A percentile compares a stretch with the other conserved stretches of the same genome.
phyloP scores from a whole-genome alignment of 2,113 vertebrate genomes.

The Dasyurus viverrinus region DNA sequence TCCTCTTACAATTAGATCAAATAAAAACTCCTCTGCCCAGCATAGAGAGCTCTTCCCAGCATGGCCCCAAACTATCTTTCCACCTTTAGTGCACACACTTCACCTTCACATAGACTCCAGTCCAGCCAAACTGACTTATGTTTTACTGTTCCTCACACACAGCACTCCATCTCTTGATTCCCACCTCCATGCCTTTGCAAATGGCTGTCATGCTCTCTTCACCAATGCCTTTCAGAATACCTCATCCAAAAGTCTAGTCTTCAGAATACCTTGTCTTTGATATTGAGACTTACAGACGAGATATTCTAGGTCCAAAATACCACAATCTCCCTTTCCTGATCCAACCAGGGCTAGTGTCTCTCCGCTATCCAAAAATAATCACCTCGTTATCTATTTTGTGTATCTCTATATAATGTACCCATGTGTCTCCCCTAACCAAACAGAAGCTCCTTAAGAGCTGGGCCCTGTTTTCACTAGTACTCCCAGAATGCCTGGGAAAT shows the following conservation, averaged over 20 bases:
- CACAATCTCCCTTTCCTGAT: not conserved
- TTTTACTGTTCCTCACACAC: not conserved
- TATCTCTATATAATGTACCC: not conserved
- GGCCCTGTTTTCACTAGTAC: not conserved
- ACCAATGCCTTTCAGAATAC: not conserved
- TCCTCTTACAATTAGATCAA: not conserved
- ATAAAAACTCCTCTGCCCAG: not conserved
- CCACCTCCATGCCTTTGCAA: not conserved
- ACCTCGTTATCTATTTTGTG: not conserved
- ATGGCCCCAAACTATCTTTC: not conserved
- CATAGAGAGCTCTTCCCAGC: not conserved
- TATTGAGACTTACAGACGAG: not conserved
- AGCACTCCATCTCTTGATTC: not conserved
- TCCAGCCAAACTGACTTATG: not conserved
- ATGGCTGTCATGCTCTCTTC: not conserved
- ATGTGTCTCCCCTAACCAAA: not conserved
- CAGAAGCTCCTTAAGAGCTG: not conserved
- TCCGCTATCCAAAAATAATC: not conserved
- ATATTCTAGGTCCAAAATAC: not conserved
- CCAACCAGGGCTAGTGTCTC: not conserved
- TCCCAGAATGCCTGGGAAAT: not conserved
- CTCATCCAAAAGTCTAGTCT: not conserved
- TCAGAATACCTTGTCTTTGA: not conserved
- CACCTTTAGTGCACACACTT: not conserved
- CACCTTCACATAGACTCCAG: not conserved